Evolutionary conservation across 2,888 invertebrate genomes (phyloP).

Genomic region (Ophion ellenae): DNA sequence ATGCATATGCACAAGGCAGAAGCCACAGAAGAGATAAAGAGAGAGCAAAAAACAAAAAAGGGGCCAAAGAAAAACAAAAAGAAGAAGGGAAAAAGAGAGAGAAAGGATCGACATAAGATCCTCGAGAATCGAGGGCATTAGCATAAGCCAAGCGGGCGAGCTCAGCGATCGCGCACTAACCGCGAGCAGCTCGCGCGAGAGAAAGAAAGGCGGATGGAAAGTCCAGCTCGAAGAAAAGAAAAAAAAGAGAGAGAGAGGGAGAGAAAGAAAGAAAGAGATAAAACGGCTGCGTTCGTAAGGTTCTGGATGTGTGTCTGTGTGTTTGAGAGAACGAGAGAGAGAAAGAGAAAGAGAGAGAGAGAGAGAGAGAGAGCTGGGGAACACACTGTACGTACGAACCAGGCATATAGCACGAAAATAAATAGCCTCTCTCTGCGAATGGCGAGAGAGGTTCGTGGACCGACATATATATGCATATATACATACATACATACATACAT

Average conservation of each 20-base stretch:
- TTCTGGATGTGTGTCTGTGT: constrained; percentile 9
- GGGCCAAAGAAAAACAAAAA: not conserved
- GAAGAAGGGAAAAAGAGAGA: constrained; percentile 7
- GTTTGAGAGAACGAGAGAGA: constrained; percentile 17
- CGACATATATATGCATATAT: constrained; percentile 18
- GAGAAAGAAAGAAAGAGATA: constrained; percentile 31
- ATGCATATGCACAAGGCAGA: constrained; percentile 41
- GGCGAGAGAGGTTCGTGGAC: constrained; percentile 68
- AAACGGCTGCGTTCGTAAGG: constrained; percentile 14
- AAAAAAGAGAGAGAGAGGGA: constrained; percentile 4
- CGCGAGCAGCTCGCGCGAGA: constrained; percentile 20
- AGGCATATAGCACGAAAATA: constrained; percentile 81
- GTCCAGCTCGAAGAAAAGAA: constrained; percentile 31
- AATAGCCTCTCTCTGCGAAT: constrained; percentile 79
- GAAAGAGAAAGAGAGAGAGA: constrained; percentile 20
- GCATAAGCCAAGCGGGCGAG: constrained; percentile 79
- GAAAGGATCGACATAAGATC: constrained; percentile 63
- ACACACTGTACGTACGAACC: constrained; percentile 54
- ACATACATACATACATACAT: no score
- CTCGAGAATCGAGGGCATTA: constrained; percentile 76
- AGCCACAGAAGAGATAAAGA: constrained; percentile 46
- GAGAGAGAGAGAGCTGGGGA: constrained; percentile 34
- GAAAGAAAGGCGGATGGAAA: constrained; percentile 50
- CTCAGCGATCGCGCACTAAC: constrained; percentile 73
- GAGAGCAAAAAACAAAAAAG: not conserved